These are phyloP conservation scores for Pollachius pollachius DNA, from an alignment of 2,113 vertebrate species.

Conservation along the genomic window DNA sequence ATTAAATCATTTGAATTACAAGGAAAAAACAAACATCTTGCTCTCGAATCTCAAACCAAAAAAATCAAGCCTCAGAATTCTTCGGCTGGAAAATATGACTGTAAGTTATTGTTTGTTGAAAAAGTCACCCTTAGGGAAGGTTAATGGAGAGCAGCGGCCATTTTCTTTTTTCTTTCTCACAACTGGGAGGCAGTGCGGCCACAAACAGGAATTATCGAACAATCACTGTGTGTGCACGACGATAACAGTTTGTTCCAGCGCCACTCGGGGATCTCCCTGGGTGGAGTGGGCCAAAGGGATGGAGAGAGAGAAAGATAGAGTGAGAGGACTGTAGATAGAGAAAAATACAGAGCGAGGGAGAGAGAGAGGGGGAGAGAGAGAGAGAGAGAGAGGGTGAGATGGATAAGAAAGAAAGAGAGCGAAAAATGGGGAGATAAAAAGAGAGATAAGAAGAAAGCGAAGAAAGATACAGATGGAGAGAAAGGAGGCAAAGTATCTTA, in stretches of 20 bases:
- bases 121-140: no score
- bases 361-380: not conserved
- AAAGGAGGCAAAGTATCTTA: not conserved
- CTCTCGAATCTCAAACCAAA: no score
- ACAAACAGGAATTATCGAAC: slow-evolving; percentile 93
- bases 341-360: not conserved
- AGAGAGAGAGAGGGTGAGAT: not conserved
- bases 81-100: no score
- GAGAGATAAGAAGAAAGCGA: not conserved
- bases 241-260: slow-evolving; percentile 91
- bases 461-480: not conserved
- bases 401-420: slow-evolving; percentile 16
- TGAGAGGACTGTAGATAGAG: slow-evolving; percentile 62
- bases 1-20: no score
- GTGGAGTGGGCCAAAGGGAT: slow-evolving; percentile 66
- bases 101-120: no score
- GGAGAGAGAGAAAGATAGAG: slow-evolving; percentile 21
- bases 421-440: slow-evolving; percentile 11
- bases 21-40: no score
- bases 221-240: slow-evolving; percentile 81
- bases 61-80: no score
- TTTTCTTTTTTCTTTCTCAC: no score
- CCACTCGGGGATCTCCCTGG: slow-evolving; percentile 79
- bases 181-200: slow-evolving; percentile 73
- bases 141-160: no score